A percentile compares a stretch with the other conserved stretches of the same genome.
These are phyloP conservation scores for Danio kyathit DNA, from an alignment of 2,797 vertebrate species.

Conservation along the genomic window DNA sequence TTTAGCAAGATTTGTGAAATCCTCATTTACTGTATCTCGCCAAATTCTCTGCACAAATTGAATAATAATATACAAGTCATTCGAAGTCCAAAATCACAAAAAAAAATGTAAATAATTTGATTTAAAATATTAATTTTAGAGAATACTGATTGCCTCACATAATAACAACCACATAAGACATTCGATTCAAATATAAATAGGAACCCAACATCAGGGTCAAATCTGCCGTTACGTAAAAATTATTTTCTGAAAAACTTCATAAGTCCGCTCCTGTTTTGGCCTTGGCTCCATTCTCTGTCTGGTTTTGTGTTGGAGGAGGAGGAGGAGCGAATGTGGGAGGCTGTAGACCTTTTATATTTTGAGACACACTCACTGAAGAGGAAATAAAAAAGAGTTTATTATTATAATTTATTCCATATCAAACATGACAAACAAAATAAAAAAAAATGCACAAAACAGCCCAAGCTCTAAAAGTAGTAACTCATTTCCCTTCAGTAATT, in stretches of 20 bases:
- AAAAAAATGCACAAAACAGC: not conserved
- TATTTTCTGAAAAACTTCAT: conserved; percentile 79
- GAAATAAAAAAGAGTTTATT: not conserved
- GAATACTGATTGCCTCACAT: not conserved
- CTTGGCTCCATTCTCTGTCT: conserved; percentile 49
- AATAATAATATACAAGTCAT: not conserved
- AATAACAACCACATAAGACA: not conserved
- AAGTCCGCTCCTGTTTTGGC: conserved; percentile 72
- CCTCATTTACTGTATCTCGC: not conserved
- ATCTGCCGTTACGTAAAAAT: conserved; percentile 23
- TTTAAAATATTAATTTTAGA: not conserved
- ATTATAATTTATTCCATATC: not conserved
- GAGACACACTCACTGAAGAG: conserved; percentile 46
- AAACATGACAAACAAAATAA: not conserved
- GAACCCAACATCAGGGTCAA: not conserved
- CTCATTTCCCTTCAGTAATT: not conserved
- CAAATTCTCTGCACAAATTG: not conserved
- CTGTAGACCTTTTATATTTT: conserved; percentile 38
- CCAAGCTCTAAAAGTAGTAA: not conserved
- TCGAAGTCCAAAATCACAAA: not conserved
- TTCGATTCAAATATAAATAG: conserved; percentile 22
- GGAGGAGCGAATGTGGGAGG: conserved; percentile 51
- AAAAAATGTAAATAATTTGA: not conserved
- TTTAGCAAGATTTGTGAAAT: conserved; percentile 4
- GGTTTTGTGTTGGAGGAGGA: conserved; percentile 37